Percentiles rank a stretch among this genome's conserved stretches.
phyloP scores from a whole-genome alignment of 2,888 invertebrate genomes.

The Diplolepis rosae region DNA sequence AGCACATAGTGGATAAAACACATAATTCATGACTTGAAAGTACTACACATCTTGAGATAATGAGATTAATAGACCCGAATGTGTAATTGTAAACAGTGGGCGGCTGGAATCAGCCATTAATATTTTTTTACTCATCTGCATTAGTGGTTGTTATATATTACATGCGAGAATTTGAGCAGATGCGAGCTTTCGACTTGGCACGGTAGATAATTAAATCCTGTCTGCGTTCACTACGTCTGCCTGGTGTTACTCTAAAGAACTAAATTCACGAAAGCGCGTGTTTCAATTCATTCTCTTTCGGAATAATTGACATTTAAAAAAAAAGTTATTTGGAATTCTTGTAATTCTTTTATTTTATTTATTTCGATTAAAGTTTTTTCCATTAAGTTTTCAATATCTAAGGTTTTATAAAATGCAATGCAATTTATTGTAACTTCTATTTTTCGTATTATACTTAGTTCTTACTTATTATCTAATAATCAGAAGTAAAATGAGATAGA shows the following conservation, averaged over 20 bases:
- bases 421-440: no score
- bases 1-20: not conserved
- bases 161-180: no score
- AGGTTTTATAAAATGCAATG: not conserved
- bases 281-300: not conserved
- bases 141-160: not conserved
- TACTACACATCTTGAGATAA: not conserved
- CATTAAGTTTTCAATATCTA: not conserved
- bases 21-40: not conserved
- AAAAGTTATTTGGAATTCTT: not conserved
- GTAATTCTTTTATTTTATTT: not conserved
- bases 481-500: no score
- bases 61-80: not conserved
- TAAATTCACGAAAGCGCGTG: not conserved
- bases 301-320: no score
- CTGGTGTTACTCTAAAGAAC: conserved; percentile 9
- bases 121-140: not conserved
- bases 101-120: not conserved
- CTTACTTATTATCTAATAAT: no score
- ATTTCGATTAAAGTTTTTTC: not conserved
- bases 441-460: no score
- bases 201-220: not conserved
- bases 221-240: conserved; percentile 12
- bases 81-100: conserved; percentile 13
- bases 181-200: not conserved